phyloP scores from a whole-genome alignment of 2,888 invertebrate species.

The Carpatolechia fugitivella region DNA sequence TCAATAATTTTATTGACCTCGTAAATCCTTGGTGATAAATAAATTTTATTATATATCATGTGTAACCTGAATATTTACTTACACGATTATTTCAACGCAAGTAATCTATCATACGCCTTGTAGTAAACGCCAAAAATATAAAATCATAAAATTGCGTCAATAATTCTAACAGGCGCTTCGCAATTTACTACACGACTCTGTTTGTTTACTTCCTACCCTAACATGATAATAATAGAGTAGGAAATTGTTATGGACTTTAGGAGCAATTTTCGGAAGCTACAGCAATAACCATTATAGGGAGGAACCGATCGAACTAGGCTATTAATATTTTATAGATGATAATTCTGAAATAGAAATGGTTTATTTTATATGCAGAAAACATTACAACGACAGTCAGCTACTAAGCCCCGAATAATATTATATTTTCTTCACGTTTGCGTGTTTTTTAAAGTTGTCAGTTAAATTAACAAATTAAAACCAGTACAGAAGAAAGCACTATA shows the following conservation, averaged over 20 bases:
- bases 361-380: no score
- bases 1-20: no score
- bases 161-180: conserved; percentile 26
- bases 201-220: background rate
- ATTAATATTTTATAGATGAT: no score
- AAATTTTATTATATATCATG: no score
- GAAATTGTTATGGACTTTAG: background rate
- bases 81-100: background rate
- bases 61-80: no score
- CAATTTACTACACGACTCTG: background rate
- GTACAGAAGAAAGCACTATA: no score
- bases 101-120: conserved; percentile 4
- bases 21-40: no score
- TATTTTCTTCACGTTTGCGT: no score
- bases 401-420: no score
- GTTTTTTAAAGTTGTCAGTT: no score
- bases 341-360: background rate
- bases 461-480: no score
- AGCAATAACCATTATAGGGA: background rate
- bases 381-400: no score
- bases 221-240: background rate
- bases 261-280: background rate
- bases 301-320: background rate
- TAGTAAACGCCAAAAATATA: background rate
- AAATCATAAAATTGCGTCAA: conserved; percentile 25